Conservation (phyloP, 2,113 vertebrate genomes). For the Murina feae region DNA sequence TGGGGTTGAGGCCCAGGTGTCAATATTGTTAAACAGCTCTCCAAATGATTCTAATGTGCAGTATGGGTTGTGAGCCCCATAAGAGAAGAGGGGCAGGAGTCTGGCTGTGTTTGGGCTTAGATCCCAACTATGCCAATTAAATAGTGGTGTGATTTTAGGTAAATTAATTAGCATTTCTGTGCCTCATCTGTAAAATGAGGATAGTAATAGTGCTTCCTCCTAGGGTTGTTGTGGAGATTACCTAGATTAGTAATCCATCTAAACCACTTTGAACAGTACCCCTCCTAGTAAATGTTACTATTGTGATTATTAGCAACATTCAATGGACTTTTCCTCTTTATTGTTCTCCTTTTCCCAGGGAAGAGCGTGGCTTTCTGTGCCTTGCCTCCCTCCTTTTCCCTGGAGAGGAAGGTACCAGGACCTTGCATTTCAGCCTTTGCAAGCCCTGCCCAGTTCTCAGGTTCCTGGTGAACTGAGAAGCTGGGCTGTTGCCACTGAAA, state of each 20-base stretch:
- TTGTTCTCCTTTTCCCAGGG: not conserved
- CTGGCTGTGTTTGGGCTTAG: not conserved
- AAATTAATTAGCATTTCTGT: not conserved
- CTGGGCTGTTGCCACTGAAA: not conserved
- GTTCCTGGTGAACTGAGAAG: not conserved
- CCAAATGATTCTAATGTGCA: not conserved
- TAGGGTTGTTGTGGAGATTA: not conserved
- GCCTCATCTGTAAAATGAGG: conserved; percentile 49
- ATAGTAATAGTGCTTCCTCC: not conserved
- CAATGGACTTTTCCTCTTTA: not conserved
- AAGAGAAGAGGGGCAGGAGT: not conserved
- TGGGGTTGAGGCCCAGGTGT: not conserved
- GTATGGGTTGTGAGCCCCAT: not conserved
- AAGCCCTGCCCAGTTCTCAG: not conserved
- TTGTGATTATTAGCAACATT: not conserved
- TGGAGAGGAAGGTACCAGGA: not conserved
- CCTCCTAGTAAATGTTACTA: not conserved
- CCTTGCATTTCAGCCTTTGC: not conserved
- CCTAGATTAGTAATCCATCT: not conserved
- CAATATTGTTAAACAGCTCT: conserved; percentile 9
- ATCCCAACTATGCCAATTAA: not conserved
- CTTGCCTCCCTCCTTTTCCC: not conserved
- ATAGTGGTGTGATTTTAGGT: not conserved
- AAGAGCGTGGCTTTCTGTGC: not conserved
- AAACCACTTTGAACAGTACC: not conserved